Base-by-base conservation (phyloP, 2,797 vertebrate genomes). In the Myiotriccus ornatus region DNA sequence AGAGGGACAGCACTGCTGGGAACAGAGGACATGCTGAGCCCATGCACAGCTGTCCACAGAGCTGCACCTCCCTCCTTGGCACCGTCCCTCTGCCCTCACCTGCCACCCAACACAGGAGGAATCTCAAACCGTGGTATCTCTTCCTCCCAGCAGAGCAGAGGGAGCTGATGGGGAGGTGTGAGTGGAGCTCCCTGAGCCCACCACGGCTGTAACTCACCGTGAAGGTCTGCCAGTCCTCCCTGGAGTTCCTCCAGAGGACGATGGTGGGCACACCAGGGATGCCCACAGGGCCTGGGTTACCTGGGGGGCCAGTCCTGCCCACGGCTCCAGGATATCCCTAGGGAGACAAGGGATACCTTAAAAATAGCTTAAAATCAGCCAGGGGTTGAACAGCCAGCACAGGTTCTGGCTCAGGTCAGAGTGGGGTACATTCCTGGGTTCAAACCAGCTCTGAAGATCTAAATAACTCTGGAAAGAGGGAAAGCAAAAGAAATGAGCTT, bases 221-320 rank as follows among this genome's bases (percentile, higher is more conserved):
- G 96, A 99, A 99, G 0, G 90, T 96, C 41, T 97, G 96, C 99
- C 98, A 99, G 70, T 99, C 99, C 76, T 99, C 99, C 23, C 91
- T 95, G 15, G 98, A 98, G 95, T 99, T 99, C 95, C 95, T 98
- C 98, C 98, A 99, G 56, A 99, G 97, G 93, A 99, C 95, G 14
- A 99, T 67, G 15, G 96, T 97, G 24, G 99, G 99, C 81, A 98
- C 94, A 27, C 99, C 99, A 0, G 98, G 95, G 6, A 97, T 97
- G 43, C 99, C 99, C 4, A 94, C 96, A 27, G 97, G 98, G 37
- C 99, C 99, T 0, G 87, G 97, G 13, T 97, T 93, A 2, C 99
- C 99, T 0, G 49, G 97, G 70, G 73, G 97, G 5, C 99, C 99
- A 0, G 13, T 65, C n/a, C 83, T 91, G 7, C 99, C 99, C 96